Evolutionary conservation across 2,888 invertebrate species (phyloP), one percentile per base, ranked within the genome.

Genomic region (Pseudolycoriella hygida): DNA sequence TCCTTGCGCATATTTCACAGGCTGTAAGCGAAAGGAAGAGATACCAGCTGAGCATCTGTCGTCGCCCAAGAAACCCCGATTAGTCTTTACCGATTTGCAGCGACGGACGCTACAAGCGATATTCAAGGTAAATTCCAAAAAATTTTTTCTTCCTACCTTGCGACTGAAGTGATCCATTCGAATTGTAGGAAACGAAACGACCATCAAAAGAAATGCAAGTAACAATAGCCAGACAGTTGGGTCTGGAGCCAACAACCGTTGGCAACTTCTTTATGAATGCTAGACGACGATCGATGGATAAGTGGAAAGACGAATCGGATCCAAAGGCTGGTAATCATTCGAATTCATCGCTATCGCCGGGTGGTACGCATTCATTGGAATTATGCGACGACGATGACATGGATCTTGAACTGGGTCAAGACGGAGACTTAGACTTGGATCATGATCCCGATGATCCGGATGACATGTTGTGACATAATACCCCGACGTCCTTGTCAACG

Each of bases 231-330:
- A n/a, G 96, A 54, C 96, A 97, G 64, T 71, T 97, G 56, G 94
- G 96, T 50, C 73, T 97, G 53, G 94, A 96, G 63, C 93, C 96
- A 45, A 93, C 93, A 45, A 97, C 97, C 11, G 96, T 97, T n/a
- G 96, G 97, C 43, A 98, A 98, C 67, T 98, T 98, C 75, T 98
- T 99, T 72, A 98, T 99, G 98, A 98, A 98, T 67, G 98, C 98
- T n/a, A 75, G 97, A 49, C 76, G 98, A 55, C 77, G 98, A 53
- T 88, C 88, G 3, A 88, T 88, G 87, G 97, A 97, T 68, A 97
- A 96, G 60, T 97, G 96, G 94, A 86, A 89, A 64, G 94, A 94
- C 60, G 49, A 49, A 40, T 42, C 42, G 2, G 92, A 93, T 57
- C 51, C 53, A 1, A 62, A 61, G n/a, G 38, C 57, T 56, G 39